Conservation (phyloP, 2,797 vertebrate genomes). For the Muscicapa comitata region DNA sequence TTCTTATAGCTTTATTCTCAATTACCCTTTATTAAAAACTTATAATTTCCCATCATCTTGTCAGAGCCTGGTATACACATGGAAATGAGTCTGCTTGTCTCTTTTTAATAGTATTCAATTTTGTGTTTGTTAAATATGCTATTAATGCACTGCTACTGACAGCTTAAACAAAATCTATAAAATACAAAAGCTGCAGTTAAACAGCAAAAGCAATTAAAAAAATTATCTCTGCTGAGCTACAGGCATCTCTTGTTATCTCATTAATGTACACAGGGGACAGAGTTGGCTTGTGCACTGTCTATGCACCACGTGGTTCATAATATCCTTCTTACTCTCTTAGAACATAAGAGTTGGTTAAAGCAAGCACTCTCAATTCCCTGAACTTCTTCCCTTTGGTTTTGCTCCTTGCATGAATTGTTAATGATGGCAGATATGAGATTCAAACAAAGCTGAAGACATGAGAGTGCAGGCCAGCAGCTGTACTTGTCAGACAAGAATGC, state of each 20-base stretch:
- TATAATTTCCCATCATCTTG: neutral
- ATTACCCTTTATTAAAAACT: conserved; percentile 18
- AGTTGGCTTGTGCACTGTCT: neutral
- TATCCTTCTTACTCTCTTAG: neutral
- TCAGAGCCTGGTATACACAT: neutral
- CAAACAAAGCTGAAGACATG: neutral
- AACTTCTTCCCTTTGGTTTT: neutral
- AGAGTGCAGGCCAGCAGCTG: neutral
- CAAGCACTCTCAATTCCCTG: neutral
- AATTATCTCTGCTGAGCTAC: neutral
- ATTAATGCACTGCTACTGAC: neutral
- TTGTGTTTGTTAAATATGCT: neutral
- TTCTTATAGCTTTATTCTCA: neutral
- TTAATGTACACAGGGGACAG: neutral
- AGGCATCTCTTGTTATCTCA: neutral
- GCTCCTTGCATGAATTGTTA: neutral
- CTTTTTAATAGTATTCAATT: neutral
- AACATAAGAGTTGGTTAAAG: neutral
- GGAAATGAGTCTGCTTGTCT: neutral
- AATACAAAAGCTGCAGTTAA: neutral
- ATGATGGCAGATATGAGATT: neutral
- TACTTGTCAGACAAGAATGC: neutral
- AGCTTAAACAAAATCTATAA: neutral
- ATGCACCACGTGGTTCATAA: neutral
- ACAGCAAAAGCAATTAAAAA: neutral